Evolutionary conservation across 2,888 invertebrate genomes (phyloP).

Genomic region (Ochropleura leucogaster): DNA sequence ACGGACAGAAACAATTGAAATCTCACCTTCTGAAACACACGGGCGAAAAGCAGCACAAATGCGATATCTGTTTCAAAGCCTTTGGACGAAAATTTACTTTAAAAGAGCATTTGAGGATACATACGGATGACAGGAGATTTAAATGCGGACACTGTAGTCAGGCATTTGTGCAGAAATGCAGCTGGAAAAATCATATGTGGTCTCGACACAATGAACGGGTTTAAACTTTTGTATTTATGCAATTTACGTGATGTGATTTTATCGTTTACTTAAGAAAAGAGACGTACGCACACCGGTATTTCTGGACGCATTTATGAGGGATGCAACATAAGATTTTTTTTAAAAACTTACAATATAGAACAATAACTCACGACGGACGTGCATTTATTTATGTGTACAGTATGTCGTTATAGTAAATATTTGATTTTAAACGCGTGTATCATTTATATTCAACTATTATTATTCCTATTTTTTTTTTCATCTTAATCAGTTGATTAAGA

Average conservation of each 20-base stretch:
- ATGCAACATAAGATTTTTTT: no score
- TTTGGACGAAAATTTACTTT: conserved; percentile 54
- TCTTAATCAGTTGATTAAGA: not conserved
- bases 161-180: conserved; percentile 63
- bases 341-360: not conserved
- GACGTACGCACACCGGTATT: not conserved
- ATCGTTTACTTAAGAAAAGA: not conserved
- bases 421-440: not conserved
- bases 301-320: no score
- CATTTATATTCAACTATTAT: not conserved
- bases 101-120: conserved; percentile 60
- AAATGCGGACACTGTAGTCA: conserved; percentile 58
- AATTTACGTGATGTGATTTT: not conserved
- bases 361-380: not conserved
- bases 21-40: conserved; percentile 56
- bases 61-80: conserved; percentile 53
- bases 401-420: not conserved
- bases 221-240: not conserved
- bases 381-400: not conserved
- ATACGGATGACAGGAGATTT: conserved; percentile 56
- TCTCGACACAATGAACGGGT: conserved; percentile 47
- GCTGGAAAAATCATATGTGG: conserved; percentile 62
- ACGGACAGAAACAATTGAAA: conserved; percentile 25
- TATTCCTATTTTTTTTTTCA: not conserved
- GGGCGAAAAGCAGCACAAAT: conserved; percentile 45